Evolutionary conservation across 2,113 vertebrate genomes (phyloP), one percentile per base, ranked within the genome.

Genomic region (Sceloporus tristichus): DNA sequence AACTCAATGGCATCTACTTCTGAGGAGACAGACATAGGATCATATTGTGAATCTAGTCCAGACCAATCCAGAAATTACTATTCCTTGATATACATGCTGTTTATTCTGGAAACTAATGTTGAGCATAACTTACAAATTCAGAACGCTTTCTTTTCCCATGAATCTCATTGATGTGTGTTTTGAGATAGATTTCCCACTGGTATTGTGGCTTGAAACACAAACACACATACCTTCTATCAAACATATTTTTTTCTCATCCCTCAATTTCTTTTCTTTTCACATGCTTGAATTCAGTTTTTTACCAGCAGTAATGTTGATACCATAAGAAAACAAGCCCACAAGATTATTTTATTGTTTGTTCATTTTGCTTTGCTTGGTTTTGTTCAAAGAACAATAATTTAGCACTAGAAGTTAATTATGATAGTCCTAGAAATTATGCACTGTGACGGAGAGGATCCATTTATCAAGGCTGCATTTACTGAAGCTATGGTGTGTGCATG

Each of bases 351-450:
- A 85, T 54, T 74, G 68, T 88, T 84, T 84, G 38, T 81, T 91
- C 2, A 18, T 77, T 77, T 40, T 38, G 48, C 48, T 48, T 48
- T 6, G 21, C 25, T 82, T 48, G 8, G 65, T 87, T 27, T 88
- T 56, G 81, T 86, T 86, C 83, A 91, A 84, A 73, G 85, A 86
- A 82, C 34, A 84, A 86, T 93, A 89, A 91, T 88, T 93, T 73
- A 90, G 87, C 78, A 74, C 62, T 89, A 66, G 68, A 89, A 91
- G 92, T 92, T 92, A 90, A 92, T 92, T 90, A 87, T 79, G 89
- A 92, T 91, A 88, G n/a, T 82, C 75, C 89, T 87, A 59, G 0
- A 91, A 89, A 70, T 65, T 5, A 70, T 90, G 70, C 84, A 88
- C 85, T 85, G 29, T 91, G 76, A 73, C 91, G n/a, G 84, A 90